Conservation (phyloP, 2,113 vertebrate species). For the Sus scrofa region T2T-Sscrofa CM000828.6:77149001-77149500, state of each 20-base stretch:
- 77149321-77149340: background rate
- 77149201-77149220: background rate
- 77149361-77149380: background rate
- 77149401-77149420: background rate
- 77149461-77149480: background rate
- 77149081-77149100: background rate
- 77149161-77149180: background rate
- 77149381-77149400: background rate
- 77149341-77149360: background rate
- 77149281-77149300: background rate
- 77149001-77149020: background rate
- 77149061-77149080: fast-evolving
- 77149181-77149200: background rate
- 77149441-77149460: background rate
- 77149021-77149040: background rate
- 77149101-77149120: background rate
- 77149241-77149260: background rate
- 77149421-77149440: background rate
- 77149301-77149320: background rate
- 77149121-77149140: background rate
- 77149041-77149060: fast-evolving
- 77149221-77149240: background rate
- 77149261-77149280: background rate
- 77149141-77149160: background rate
- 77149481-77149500: background rate